Evolutionary conservation across 2,888 invertebrate genomes (phyloP), one percentile per base, ranked within the genome.

Genomic region (Orthosia incerta): DNA sequence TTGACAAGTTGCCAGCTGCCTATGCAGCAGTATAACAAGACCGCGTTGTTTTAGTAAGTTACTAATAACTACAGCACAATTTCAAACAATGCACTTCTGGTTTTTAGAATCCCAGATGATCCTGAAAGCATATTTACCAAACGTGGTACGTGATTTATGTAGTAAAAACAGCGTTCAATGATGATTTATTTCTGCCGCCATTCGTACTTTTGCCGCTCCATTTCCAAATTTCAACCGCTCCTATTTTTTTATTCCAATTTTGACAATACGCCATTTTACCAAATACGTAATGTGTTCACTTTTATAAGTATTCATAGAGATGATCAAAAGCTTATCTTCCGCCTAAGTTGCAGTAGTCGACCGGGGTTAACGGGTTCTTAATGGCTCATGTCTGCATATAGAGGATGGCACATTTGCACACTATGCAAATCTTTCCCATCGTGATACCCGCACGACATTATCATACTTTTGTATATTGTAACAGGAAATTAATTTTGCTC

Each of bases 341-440:
- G 13, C 55, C 64, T 57, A 72, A 79, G 79, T 68, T 79, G 78
- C 85, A 71, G 60, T 61, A 74, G 67, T 63, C 72, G 74, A 63
- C 72, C 51, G 71, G 64, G 74, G 82, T 82, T 84, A 84, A 84
- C 85, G 83, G 56, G 67, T 65, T 79, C 85, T 79, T 85, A 74
- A 84, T 85, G 85, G 74, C 70, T 65, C 85, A 79, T 70, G 73
- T 73, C 71, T 18, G 69, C 65, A 63, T 57, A 69, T 65, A 72
- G 71, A 60, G 61, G 59, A 53, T 56, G 62, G 64, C 53, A 83
- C 56, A 75, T 71, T 72, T 69, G 65, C 77, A 71, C 65, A 72
- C 62, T 80, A 72, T 76, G 80, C 69, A 65, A 68, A 74, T 68
- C 20, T 46, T 53, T 48, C 46, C 45, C 48, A 67, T 71, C 74